Evolutionary conservation across 2,888 invertebrate genomes (phyloP).

Genomic region (Trichopria drosophilae): DNA sequence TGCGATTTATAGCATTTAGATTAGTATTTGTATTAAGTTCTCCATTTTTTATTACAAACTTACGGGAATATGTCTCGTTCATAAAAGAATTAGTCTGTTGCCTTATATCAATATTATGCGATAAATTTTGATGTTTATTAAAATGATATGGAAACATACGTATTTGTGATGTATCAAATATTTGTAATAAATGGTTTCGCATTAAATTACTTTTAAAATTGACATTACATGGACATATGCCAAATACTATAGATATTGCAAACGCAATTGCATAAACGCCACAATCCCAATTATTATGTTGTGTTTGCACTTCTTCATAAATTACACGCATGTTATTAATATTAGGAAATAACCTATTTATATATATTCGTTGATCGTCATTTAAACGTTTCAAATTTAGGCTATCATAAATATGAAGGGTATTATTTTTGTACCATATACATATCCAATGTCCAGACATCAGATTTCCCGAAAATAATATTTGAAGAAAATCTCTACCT

Average conservation of each 20-base stretch:
- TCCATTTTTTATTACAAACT: no score
- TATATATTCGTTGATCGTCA: slow-evolving; percentile 1
- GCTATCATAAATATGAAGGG: slow-evolving; percentile 10
- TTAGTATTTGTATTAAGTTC: no score
- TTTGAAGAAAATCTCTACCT: not conserved
- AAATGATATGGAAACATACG: not conserved
- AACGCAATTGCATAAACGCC: slow-evolving; percentile 10
- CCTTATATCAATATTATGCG: no score
- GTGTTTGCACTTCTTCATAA: slow-evolving; percentile 12
- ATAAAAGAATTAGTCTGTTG: no score
- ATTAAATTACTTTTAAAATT: not conserved
- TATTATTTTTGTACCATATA: not conserved
- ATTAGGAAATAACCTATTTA: slow-evolving; percentile 5
- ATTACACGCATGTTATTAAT: not conserved
- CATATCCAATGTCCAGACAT: slow-evolving; percentile 1
- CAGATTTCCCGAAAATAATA: slow-evolving; percentile 1
- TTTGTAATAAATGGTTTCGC: not conserved
- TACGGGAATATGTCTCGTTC: no score
- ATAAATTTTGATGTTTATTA: no score
- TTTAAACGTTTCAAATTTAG: not conserved
- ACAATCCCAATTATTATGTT: slow-evolving; percentile 11
- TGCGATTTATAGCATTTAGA: no score
- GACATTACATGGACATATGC: slow-evolving; percentile 3
- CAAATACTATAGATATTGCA: slow-evolving; percentile 2
- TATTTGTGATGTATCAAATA: not conserved